Evolutionary conservation across 2,113 vertebrate species (phyloP), one percentile per base, ranked within the genome.

Genomic region (Gallinago paraguaiae): DNA sequence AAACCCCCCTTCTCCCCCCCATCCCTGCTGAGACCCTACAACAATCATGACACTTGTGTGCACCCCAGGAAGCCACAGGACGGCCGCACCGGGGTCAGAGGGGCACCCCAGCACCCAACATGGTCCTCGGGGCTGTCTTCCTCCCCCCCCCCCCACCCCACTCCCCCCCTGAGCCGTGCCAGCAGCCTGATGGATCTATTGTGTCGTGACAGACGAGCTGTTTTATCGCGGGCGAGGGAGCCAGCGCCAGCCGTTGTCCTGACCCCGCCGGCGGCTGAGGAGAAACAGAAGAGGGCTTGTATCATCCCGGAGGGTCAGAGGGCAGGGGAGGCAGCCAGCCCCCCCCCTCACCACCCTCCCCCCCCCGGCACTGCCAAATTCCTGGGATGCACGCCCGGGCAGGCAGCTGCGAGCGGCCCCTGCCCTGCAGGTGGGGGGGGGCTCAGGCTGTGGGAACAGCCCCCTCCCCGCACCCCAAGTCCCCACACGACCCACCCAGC

Each of bases 271-370:
- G 98, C 97, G 97, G 96, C 93, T 97, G 98, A 98, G 97, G 95
- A 98, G 98, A 98, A 98, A 98, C 98, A 99, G 97, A 98, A 97
- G 98, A 98, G 91, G 96, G 97, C 96, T 98, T 97, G 97, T 98
- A 97, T 97, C 97, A 97, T 98, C 96, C 96, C 91, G 28, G 72
- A 19, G 86, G 98, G 98, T 98, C 98, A 98, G 96, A 98, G 98
- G 98, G 96, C 97, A 89, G 77, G 94, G 93, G 98, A 98, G 98
- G 97, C 97, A 97, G 98, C 98, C 96, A 59, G 23, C 8, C 13
- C 97, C 97, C 93, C 50, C 43, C 43, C 43, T 17, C 43, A 43
- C 43, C 43, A 17, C 43, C 43, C 6, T 17, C 43, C 7, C 17
- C 17, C 43, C 18, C 45, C 45, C 46, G 19, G 33, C 33, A 5